Percentiles rank a stretch among this genome's conserved stretches.
Conservation (phyloP, 2,888 invertebrate species). For the Lymantria monacha region DNA sequence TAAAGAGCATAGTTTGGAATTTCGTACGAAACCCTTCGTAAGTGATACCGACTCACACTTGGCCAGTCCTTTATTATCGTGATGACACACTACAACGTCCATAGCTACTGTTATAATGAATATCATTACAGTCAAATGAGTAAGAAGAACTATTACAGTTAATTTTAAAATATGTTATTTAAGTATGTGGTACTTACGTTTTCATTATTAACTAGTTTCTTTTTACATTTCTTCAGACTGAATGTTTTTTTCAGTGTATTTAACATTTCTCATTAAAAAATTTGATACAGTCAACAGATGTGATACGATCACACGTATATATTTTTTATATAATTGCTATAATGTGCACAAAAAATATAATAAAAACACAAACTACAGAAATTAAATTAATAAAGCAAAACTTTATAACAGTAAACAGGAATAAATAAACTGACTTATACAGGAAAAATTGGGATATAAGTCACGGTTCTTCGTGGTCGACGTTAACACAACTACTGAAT, state of each 20-base stretch:
- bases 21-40: too few species aligned
- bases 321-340: neutral
- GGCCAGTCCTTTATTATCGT: too few species aligned
- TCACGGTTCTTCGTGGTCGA: slow-evolving; percentile 41
- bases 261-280: slow-evolving; percentile 38
- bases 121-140: too few species aligned
- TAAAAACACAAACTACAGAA: too few species aligned
- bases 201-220: slow-evolving; percentile 27
- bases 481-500: slow-evolving; percentile 53
- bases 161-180: neutral
- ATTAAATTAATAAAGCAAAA: too few species aligned
- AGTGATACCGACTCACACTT: too few species aligned
- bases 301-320: neutral
- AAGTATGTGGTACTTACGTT: slow-evolving; percentile 39
- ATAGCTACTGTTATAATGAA: too few species aligned
- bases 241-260: slow-evolving; percentile 47
- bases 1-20: too few species aligned
- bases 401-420: neutral
- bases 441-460: slow-evolving; percentile 23
- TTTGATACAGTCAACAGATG: neutral
- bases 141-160: neutral
- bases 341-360: neutral
- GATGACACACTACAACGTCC: too few species aligned
- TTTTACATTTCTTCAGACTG: slow-evolving; percentile 50
- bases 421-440: slow-evolving; percentile 7